A percentile compares a stretch with the other conserved stretches of the same genome.
Evolutionary conservation across 2,113 vertebrate species (phyloP).

Genomic region (Heterotis niloticus): DNA sequence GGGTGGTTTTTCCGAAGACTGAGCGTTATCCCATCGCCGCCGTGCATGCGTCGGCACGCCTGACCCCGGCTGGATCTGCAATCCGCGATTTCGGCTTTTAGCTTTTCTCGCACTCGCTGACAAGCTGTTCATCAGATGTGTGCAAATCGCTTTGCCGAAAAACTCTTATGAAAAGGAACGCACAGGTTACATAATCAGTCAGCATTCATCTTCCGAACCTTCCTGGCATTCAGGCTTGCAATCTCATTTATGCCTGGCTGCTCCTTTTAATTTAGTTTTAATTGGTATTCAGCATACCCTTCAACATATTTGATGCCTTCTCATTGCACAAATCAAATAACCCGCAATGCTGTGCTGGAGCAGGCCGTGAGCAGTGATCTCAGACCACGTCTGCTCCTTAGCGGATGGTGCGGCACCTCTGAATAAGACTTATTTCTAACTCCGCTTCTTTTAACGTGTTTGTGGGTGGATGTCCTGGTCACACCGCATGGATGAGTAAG

Average conservation of each 20-base stretch:
- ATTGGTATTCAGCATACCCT: conserved; percentile 33
- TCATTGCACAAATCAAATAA: conserved; percentile 34
- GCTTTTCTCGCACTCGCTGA: not conserved
- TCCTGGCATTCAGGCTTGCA: conserved; percentile 10
- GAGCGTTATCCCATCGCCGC: no score
- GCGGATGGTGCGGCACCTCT: no score
- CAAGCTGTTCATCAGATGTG: not conserved
- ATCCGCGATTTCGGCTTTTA: not conserved
- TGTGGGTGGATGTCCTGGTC: not conserved
- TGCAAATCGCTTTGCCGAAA: not conserved
- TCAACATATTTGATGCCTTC: conserved; percentile 31
- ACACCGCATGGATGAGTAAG: no score
- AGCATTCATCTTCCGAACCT: not conserved
- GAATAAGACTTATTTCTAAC: conserved; percentile 11
- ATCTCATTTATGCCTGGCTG: conserved; percentile 25
- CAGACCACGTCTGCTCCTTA: not conserved
- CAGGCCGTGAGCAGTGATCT: conserved; percentile 20
- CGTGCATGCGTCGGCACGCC: not conserved
- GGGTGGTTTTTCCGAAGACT: no score
- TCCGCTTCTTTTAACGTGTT: not conserved
- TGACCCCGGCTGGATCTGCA: not conserved
- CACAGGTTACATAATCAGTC: not conserved
- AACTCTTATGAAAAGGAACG: not conserved
- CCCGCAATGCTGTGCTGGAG: conserved; percentile 5
- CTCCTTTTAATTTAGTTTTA: conserved; percentile 35